Conservation (phyloP, 2,113 vertebrate species). For the Corynorhinus townsendii region DNA sequence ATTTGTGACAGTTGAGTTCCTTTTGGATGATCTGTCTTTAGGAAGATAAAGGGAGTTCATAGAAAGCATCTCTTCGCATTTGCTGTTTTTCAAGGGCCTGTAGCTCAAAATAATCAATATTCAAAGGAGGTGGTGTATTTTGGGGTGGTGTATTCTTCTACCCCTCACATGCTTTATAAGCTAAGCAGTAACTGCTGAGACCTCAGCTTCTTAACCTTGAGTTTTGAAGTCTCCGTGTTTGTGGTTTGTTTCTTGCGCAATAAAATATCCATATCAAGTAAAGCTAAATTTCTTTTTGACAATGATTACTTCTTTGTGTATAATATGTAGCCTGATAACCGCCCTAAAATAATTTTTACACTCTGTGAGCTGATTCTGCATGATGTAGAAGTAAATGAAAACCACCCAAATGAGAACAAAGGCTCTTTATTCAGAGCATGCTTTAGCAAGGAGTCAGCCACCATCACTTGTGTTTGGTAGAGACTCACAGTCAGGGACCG, state of each 20-base stretch:
- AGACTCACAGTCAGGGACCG: background rate
- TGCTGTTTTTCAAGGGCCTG: background rate
- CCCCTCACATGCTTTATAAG: background rate
- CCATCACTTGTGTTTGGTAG: background rate
- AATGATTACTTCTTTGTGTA: background rate
- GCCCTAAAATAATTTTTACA: background rate
- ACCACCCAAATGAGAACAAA: background rate
- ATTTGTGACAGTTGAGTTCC: background rate
- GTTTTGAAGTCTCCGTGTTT: background rate
- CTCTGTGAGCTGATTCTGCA: background rate
- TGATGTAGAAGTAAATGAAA: background rate
- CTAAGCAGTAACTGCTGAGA: background rate
- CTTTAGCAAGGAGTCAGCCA: background rate
- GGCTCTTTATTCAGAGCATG: background rate
- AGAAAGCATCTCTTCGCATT: background rate
- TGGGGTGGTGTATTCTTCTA: background rate
- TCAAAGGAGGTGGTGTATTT: background rate
- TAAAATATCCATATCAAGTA: background rate
- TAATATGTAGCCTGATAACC: background rate
- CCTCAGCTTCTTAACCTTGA: background rate
- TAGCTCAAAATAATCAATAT: background rate
- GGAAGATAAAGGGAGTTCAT: background rate
- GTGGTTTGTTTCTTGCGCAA: background rate
- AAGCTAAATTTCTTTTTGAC: background rate
- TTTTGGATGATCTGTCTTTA: background rate